These are phyloP conservation scores for Procavia capensis DNA, from an alignment of 2,113 vertebrate species.

Conservation along the genomic window DNA sequence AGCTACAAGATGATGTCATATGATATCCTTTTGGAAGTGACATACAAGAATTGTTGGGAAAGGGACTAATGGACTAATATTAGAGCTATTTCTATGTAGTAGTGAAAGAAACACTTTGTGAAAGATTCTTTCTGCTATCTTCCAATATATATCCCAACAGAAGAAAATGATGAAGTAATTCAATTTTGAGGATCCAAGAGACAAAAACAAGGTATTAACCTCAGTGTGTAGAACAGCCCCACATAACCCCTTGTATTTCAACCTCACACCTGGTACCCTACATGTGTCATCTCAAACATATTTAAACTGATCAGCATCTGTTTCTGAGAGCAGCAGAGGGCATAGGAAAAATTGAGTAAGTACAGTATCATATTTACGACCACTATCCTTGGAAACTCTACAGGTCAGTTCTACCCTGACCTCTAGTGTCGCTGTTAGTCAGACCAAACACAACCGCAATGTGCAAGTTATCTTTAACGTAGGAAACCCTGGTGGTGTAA, in stretches of 20 bases:
- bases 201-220: neutral
- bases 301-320: neutral
- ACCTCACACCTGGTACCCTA: neutral
- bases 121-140: neutral
- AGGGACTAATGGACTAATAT: neutral
- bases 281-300: neutral
- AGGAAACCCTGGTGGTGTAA: too few relatives aligned
- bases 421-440: too few relatives aligned
- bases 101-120: neutral
- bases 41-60: constrained; percentile 9
- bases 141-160: neutral
- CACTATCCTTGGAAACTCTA: too few relatives aligned
- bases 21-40: neutral
- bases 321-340: neutral
- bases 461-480: too few relatives aligned
- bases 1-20: neutral
- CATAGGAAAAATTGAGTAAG: neutral
- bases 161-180: neutral
- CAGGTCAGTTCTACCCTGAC: too few relatives aligned
- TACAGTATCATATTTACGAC: neutral
- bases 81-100: constrained; percentile 9
- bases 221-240: neutral
- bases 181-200: neutral
- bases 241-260: neutral
- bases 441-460: too few relatives aligned